Evolutionary conservation across 2,113 vertebrate species (phyloP).

Genomic region (Pygoscelis antarcticus): DNA sequence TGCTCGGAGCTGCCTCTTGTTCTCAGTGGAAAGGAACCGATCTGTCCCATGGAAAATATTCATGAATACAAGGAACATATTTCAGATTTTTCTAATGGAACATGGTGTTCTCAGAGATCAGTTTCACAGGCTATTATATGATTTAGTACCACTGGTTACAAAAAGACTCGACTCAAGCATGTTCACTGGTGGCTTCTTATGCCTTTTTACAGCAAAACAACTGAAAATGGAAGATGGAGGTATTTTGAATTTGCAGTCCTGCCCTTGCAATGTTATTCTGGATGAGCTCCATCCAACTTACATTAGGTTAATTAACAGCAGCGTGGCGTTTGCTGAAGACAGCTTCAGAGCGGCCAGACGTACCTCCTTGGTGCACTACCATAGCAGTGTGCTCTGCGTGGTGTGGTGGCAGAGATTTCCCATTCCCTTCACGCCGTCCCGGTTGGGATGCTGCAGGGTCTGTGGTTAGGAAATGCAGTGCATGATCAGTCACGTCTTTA

Average conservation of each 20-base stretch:
- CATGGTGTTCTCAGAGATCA: neutral
- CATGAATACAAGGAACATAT: neutral
- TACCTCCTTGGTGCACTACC: neutral
- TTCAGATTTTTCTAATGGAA: slow-evolving; percentile 10
- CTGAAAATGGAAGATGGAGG: neutral
- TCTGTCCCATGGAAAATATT: neutral
- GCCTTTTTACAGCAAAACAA: neutral
- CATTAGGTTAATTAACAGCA: neutral
- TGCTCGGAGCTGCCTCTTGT: neutral
- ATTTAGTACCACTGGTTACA: neutral
- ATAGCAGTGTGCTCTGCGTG: accelerated
- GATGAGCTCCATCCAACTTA: neutral
- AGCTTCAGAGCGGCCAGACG: neutral
- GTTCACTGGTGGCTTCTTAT: neutral
- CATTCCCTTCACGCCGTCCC: accelerated
- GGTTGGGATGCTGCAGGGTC: neutral
- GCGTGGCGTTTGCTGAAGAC: accelerated
- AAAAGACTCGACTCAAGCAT: neutral
- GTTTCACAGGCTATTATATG: neutral
- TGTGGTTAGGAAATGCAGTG: neutral
- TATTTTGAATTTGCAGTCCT: neutral
- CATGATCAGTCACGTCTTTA: accelerated
- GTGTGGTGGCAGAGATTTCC: neutral
- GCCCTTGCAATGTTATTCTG: neutral
- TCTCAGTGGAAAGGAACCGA: accelerated